Evolutionary conservation across 2,888 invertebrate species (phyloP), one percentile per base, ranked within the genome.

Genomic region (Pinctada fucata): DNA sequence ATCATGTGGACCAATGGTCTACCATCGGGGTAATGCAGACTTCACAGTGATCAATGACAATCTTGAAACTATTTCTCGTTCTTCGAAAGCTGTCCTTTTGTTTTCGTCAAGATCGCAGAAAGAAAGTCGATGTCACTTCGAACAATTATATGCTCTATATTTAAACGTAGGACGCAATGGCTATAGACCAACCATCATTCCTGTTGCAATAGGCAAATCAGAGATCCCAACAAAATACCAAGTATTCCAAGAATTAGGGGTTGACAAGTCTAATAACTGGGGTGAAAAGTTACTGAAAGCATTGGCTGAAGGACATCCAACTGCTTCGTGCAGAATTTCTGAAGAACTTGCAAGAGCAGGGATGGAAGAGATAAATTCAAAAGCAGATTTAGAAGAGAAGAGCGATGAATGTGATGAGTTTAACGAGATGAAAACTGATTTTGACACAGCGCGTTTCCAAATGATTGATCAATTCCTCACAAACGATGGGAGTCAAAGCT

Each of bases 401-500:
- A 10, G 31, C 6, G 68, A 68, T 4, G 68, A 68, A 5, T 6
- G 8, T 8, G 47, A 68, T 68, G 68, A 68, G 1, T 68, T 68
- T 68, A 48, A 16, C 47, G 68, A 68, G 48, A 47, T 68, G 5
- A 47, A 48, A 13, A 68, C 68, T 45, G 68, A 13, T 8, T 31
- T 47, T 68, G 68, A 68, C 48, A 68, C 68, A 8, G 13, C 48
- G 8, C 5, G 68, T 47, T 68, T 68, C 47, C 8, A 68, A 45
- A 13, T 68, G 31, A 13, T 68, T 47, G 68, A 68, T 48, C 45
- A 48, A 68, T 68, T 68, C 48, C 10, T 68, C 47, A 45, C 4
- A 16, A 13, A 58, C 58, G 58, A 58, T 13, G 6, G 58, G 8
- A 10, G 8, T 6, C 58, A 58, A 6, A 58, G 58, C 58, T 31